Conservation (phyloP, 2,797 vertebrate species). For the Intellagama lesueurii region DNA sequence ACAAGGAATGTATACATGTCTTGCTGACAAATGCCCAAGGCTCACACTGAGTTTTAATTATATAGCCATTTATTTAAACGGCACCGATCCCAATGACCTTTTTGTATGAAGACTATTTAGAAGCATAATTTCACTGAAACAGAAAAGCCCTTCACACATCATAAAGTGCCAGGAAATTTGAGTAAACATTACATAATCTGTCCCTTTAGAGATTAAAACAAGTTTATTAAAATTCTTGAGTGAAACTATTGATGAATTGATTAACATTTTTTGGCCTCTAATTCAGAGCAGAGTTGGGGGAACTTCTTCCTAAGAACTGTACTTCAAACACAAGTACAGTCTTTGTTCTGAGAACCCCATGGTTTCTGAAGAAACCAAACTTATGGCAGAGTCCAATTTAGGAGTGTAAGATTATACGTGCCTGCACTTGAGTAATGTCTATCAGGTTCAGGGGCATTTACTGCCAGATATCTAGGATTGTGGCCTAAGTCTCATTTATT, state of each 20-base stretch:
- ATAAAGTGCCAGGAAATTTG: not conserved
- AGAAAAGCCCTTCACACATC: not conserved
- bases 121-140: not conserved
- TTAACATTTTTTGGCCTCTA: not conserved
- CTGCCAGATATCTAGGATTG: constrained; percentile 26
- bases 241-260: not conserved
- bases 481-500: not conserved
- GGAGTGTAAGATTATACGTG: not conserved
- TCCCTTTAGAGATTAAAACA: not conserved
- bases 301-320: constrained; percentile 35
- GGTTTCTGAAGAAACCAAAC: not conserved
- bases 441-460: not conserved
- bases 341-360: constrained; percentile 29
- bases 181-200: not conserved
- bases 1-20: not conserved
- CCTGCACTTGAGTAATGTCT: not conserved
- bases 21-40: not conserved
- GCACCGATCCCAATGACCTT: not conserved
- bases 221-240: not conserved
- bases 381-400: not conserved
- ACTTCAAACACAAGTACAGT: constrained; percentile 40
- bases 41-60: not conserved
- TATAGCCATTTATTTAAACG: not conserved
- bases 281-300: not conserved
- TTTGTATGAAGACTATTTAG: not conserved